These are phyloP conservation scores for Cantharis nigra DNA, from an alignment of 2,888 invertebrate species.

Conservation along the genomic window DNA sequence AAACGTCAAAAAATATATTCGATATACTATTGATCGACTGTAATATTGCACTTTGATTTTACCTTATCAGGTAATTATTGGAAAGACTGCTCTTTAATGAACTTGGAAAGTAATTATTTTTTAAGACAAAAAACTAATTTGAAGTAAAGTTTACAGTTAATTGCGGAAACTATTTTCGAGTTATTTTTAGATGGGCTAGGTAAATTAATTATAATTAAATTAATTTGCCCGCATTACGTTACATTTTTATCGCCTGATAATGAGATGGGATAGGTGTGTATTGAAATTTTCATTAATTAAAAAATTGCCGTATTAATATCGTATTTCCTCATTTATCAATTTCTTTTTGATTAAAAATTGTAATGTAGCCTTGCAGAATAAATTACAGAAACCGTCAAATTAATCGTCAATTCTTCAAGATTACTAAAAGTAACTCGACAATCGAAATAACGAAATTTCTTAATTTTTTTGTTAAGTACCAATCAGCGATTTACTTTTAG, in stretches of 20 bases:
- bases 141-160: neutral
- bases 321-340: neutral
- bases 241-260: neutral
- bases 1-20: neutral
- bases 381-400: neutral
- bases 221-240: neutral
- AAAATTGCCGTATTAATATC: neutral
- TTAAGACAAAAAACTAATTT: neutral
- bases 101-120: neutral
- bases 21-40: neutral
- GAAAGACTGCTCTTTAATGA: neutral
- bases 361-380: neutral
- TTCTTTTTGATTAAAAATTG: neutral
- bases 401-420: neutral
- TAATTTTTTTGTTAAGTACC: neutral
- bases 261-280: neutral
- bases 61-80: neutral
- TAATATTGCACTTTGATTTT: neutral
- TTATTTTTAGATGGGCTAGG: neutral
- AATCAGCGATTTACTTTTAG: no score
- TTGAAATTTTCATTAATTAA: neutral
- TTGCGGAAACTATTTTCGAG: neutral
- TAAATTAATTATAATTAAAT: neutral
- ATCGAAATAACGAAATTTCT: neutral
- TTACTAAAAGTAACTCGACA: neutral